A percentile compares a stretch with the other conserved stretches of the same genome.
phyloP scores from a whole-genome alignment of 1,140 invertebrate species.

The Diploscapter pachys region DNA sequence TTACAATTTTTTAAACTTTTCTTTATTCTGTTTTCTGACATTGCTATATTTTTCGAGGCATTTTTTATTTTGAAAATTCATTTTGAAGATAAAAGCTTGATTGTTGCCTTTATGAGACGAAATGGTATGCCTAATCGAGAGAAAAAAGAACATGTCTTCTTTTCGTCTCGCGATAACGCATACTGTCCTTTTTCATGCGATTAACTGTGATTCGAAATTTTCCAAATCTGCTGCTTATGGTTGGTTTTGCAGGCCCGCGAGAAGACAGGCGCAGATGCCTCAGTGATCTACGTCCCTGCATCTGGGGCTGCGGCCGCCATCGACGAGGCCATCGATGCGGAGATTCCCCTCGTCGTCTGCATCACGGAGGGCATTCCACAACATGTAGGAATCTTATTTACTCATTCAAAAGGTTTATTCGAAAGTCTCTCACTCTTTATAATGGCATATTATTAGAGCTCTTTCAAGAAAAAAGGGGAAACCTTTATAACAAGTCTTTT shows the following conservation, averaged over 20 bases:
- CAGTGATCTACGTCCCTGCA: conserved; percentile 96
- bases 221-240: conserved; percentile 91
- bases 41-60: background rate
- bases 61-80: background rate
- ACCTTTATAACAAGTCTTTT: too few relatives aligned
- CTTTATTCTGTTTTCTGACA: background rate
- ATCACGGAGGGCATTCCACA: conserved; percentile 85
- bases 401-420: too few relatives aligned
- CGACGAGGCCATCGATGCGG: conserved; percentile 89
- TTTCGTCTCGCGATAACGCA: too few relatives aligned
- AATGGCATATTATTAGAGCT: too few relatives aligned
- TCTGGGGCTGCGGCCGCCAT: conserved; percentile 86
- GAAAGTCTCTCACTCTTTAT: too few relatives aligned
- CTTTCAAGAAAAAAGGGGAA: too few relatives aligned
- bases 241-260: conserved; percentile 74
- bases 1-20: conserved; percentile 64
- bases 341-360: conserved; percentile 91
- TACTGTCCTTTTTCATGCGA: too few relatives aligned
- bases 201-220: conserved; percentile 75
- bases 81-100: conserved; percentile 54
- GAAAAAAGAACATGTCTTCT: too few relatives aligned
- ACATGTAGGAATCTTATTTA: conserved; percentile 34
- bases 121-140: too few relatives aligned
- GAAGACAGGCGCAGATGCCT: conserved; percentile 79
- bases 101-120: too few relatives aligned